These are phyloP conservation scores for Anarrhichthys ocellatus DNA, from an alignment of 2,113 vertebrate species.

Conservation along the genomic window DNA sequence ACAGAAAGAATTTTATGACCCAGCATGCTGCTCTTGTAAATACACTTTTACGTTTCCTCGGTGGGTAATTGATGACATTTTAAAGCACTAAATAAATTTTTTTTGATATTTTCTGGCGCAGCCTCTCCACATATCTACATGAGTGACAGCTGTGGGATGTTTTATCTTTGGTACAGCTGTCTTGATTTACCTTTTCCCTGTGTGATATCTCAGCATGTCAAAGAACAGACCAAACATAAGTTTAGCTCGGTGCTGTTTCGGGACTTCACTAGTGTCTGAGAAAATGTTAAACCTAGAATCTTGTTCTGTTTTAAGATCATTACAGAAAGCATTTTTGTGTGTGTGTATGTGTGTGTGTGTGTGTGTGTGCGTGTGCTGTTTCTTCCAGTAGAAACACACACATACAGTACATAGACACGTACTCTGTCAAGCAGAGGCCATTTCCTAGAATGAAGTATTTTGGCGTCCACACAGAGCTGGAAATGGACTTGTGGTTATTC, in stretches of 20 bases:
- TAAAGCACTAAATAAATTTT: slow-evolving; percentile 27
- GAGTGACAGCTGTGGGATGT: slow-evolving; percentile 64
- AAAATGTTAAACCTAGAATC: slow-evolving; percentile 44
- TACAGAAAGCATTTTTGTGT: slow-evolving; percentile 25
- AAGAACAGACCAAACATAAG: slow-evolving; percentile 72
- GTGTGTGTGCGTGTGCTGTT: slow-evolving; percentile 7
- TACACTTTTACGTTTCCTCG: slow-evolving; percentile 9
- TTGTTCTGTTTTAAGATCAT: slow-evolving; percentile 43
- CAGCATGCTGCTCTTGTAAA: slow-evolving; percentile 25
- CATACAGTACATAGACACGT: slow-evolving; percentile 6
- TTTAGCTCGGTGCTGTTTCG: slow-evolving; percentile 21
- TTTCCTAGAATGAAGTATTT: slow-evolving; percentile 69
- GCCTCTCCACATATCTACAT: slow-evolving; percentile 38
- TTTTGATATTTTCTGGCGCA: slow-evolving; percentile 38
- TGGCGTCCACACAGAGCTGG: slow-evolving; percentile 47
- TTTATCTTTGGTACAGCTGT: slow-evolving; percentile 65
- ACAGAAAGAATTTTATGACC: slow-evolving; percentile 13
- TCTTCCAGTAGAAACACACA: slow-evolving; percentile 4
- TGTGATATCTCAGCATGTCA: slow-evolving; percentile 62
- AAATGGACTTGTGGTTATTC: slow-evolving; percentile 69
- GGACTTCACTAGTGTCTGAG: slow-evolving; percentile 36
- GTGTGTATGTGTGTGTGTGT: slow-evolving; percentile 12
- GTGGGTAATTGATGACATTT: slow-evolving; percentile 34
- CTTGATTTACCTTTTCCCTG: slow-evolving; percentile 64
- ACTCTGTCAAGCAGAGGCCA: slow-evolving; percentile 42